Conservation (phyloP, 2,797 vertebrate genomes). For the Lepidocolaptes lacrymiger region DNA sequence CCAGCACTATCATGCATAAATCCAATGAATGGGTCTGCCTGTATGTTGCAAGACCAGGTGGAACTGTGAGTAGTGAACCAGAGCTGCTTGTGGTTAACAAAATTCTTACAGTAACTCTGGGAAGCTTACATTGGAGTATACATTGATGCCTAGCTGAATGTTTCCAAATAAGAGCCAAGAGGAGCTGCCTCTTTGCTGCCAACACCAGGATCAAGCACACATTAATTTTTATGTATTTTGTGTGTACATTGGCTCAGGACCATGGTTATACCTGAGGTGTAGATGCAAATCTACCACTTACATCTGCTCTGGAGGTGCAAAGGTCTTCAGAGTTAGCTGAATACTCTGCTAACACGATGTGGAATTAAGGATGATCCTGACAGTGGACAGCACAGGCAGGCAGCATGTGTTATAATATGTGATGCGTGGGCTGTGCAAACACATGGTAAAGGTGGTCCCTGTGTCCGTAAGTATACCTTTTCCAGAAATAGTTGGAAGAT, state of each 20-base stretch:
- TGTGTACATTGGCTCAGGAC: conserved; percentile 32
- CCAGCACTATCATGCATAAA: neutral
- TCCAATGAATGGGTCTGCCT: neutral
- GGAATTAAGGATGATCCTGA: neutral
- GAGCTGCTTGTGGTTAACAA: conserved; percentile 51
- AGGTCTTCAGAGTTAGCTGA: conserved; percentile 6
- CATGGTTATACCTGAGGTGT: neutral
- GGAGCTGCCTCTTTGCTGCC: conserved; percentile 38
- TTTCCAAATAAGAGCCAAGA: conserved; percentile 49
- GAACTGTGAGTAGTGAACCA: neutral
- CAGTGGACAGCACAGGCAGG: neutral
- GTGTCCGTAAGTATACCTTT: neutral
- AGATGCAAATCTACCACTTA: conserved; percentile 31
- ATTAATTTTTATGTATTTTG: conserved; percentile 58
- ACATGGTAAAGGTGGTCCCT: neutral
- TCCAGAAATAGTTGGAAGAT: neutral
- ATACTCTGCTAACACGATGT: neutral
- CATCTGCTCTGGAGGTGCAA: conserved; percentile 22
- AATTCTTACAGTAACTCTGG: conserved; percentile 47
- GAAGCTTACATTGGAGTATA: conserved; percentile 59
- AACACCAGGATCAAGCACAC: conserved; percentile 41
- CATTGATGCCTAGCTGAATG: conserved; percentile 9
- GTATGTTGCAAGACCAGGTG: neutral
- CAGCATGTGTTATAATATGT: neutral
- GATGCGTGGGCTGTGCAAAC: neutral